Conservation (phyloP, 2,888 invertebrate species). For the Tyria jacobaeae region DNA sequence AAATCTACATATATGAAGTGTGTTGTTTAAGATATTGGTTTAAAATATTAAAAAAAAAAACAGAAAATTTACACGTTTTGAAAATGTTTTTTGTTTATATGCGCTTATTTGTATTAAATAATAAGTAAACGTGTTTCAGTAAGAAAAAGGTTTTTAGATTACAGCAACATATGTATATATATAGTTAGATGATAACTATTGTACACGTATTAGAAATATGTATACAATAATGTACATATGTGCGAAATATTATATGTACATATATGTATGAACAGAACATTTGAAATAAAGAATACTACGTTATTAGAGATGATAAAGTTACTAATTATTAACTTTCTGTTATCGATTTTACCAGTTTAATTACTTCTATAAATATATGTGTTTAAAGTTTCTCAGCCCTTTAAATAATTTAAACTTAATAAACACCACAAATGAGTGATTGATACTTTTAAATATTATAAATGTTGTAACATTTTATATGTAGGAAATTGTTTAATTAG, state of each 20-base stretch:
- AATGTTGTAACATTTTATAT: constrained; percentile 39
- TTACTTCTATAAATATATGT: not conserved
- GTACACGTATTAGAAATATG: not conserved
- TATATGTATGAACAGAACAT: not conserved
- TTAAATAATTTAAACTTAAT: constrained; percentile 22
- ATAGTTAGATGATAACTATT: no score
- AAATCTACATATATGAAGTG: not conserved
- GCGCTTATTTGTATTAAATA: not conserved
- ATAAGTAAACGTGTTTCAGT: not conserved
- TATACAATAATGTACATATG: not conserved
- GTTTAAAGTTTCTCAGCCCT: constrained; percentile 8
- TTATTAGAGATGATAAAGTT: not conserved
- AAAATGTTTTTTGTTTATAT: no score
- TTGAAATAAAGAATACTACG: not conserved
- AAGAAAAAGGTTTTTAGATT: not conserved
- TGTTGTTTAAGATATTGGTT: not conserved
- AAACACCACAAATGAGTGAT: constrained; percentile 45
- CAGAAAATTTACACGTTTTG: not conserved
- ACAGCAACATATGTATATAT: no score
- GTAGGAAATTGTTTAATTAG: constrained; percentile 23
- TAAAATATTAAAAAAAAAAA: not conserved
- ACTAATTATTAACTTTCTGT: not conserved
- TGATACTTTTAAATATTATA: constrained; percentile 28
- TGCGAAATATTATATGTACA: not conserved
- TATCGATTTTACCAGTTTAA: not conserved